Conservation (phyloP, 2,113 vertebrate species). For the Podarcis muralis region DNA sequence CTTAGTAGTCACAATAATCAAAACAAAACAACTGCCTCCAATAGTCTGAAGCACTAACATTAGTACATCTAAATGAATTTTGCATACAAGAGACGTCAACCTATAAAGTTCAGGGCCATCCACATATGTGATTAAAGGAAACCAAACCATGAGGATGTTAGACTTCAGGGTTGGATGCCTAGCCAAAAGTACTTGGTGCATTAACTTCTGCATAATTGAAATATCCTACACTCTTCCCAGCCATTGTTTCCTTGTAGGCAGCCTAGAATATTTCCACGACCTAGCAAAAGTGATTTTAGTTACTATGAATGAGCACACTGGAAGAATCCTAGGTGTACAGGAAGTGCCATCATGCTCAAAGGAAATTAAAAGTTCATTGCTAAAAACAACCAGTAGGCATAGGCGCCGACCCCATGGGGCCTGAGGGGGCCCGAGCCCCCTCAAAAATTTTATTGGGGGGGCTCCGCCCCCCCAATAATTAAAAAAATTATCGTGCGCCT, state of each 20-base stretch:
- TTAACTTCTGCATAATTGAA: constrained; percentile 5
- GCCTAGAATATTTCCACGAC: neutral
- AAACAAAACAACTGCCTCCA: neutral
- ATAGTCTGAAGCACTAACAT: neutral
- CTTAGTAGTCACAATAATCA: neutral
- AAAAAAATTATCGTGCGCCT: too few relatives aligned
- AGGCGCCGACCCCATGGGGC: too few relatives aligned
- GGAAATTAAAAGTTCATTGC: too few relatives aligned
- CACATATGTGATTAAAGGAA: neutral
- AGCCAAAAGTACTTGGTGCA: neutral
- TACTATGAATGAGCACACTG: neutral
- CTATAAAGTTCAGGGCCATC: neutral
- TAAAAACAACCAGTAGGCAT: neutral
- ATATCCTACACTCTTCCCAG: neutral
- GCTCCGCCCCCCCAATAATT: too few relatives aligned
- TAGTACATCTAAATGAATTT: neutral
- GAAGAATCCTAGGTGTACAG: neutral
- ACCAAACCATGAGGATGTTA: neutral
- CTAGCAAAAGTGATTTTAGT: neutral
- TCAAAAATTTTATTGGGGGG: too few relatives aligned
- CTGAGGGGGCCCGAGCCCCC: too few relatives aligned
- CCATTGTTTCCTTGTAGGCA: neutral
- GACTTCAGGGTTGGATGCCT: neutral
- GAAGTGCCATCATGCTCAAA: neutral
- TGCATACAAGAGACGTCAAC: neutral